Conservation (phyloP, 2,888 invertebrate species). For the Macropis europaea region DNA sequence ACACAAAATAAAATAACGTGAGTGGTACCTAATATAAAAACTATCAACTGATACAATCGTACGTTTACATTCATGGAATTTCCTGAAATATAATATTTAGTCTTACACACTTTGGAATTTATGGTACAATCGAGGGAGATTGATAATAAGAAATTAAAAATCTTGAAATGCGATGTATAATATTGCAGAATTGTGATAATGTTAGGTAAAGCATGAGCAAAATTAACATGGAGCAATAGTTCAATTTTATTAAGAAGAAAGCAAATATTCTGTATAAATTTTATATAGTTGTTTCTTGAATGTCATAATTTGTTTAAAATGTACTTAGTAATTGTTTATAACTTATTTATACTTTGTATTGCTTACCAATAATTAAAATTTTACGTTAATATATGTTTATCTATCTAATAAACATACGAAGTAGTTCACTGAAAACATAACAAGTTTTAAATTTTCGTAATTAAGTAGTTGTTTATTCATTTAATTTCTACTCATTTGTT, state of each 20-base stretch:
- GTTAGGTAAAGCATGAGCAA: conserved; percentile 10
- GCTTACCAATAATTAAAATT: not conserved
- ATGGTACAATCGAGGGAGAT: conserved; percentile 21
- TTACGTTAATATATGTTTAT: not conserved
- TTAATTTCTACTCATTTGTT: no score
- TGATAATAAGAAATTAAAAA: not conserved
- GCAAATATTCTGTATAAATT: not conserved
- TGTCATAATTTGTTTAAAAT: not conserved
- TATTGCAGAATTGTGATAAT: not conserved
- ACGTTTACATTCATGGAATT: not conserved
- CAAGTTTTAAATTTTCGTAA: no score
- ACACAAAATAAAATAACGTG: conserved; percentile 24
- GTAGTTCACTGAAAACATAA: no score
- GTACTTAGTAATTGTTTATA: not conserved
- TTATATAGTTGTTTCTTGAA: not conserved
- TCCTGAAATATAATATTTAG: not conserved
- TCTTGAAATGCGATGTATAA: not conserved
- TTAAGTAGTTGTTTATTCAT: no score
- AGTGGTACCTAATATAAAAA: not conserved
- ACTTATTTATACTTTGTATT: not conserved
- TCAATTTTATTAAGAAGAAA: not conserved
- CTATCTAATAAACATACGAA: not conserved
- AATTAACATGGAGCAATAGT: conserved; percentile 26
- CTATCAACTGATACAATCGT: not conserved
- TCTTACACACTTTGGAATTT: conserved; percentile 31